phyloP scores from a whole-genome alignment of 2,113 vertebrate species.

The Phalacrocorax brasilianus region DNA sequence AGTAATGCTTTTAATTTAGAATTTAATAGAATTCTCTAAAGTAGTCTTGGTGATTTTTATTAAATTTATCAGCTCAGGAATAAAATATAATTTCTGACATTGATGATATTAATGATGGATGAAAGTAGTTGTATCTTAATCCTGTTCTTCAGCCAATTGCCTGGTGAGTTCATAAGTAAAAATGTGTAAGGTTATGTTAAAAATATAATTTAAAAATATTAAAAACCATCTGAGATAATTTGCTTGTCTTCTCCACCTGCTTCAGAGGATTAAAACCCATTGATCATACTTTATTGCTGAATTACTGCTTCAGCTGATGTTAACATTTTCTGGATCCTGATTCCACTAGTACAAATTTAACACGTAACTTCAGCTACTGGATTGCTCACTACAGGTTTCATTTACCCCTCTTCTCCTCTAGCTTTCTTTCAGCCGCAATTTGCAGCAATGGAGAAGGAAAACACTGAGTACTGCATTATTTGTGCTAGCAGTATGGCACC shows the following conservation, averaged over 20 bases:
- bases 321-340: background rate
- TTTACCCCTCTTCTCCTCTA: background rate
- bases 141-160: background rate
- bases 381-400: background rate
- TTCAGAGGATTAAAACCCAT: background rate
- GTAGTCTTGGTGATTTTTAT: background rate
- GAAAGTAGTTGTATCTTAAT: constrained; percentile 19
- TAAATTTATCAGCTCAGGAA: background rate
- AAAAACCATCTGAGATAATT: background rate
- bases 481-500: background rate
- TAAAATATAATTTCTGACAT: background rate
- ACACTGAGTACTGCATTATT: background rate
- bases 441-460: background rate
- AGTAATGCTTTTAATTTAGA: constrained; percentile 36
- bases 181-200: constrained; percentile 26
- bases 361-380: background rate
- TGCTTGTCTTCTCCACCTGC: constrained; percentile 1
- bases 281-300: background rate
- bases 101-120: background rate
- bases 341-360: background rate
- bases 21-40: background rate
- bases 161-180: constrained; percentile 19
- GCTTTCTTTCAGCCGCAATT: background rate
- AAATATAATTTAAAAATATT: constrained; percentile 1
- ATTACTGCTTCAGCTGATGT: constrained; percentile 28